Conservation (phyloP, 92 coral and sea anemone genomes). For the Heliopora coerulea region DNA sequence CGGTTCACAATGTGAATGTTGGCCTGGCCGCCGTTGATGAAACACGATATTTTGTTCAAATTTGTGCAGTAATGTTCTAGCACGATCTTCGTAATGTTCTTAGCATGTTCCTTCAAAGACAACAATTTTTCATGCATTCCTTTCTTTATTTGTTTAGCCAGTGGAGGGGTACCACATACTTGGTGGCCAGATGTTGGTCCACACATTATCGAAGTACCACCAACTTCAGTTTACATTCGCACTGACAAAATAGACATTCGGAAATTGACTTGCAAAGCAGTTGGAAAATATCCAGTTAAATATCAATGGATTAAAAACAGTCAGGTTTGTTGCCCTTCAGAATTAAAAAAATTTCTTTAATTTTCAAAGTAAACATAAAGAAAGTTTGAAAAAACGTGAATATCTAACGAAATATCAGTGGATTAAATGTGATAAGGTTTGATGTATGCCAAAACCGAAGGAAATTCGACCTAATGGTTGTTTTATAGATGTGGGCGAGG, state of each 20-base stretch:
- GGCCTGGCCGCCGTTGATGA: no score
- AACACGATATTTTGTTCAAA: no score
- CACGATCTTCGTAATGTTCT: no score
- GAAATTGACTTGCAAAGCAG: constrained; percentile 8
- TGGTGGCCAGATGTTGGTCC: constrained; percentile 24
- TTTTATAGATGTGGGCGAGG: no score
- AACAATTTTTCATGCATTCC: not conserved
- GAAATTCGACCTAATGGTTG: no score
- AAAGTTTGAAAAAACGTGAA: no score
- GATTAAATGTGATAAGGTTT: no score
- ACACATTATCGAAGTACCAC: constrained; percentile 16
- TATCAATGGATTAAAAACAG: constrained; percentile 6
- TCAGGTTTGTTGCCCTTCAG: not conserved
- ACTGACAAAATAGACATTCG: not conserved
- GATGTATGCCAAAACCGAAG: no score
- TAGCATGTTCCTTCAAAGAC: not conserved
- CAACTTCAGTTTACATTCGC: not conserved
- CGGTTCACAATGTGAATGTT: no score
- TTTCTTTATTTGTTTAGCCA: constrained; percentile 3
- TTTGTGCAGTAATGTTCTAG: no score
- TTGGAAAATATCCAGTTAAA: constrained; percentile 9
- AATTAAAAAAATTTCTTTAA: not conserved
- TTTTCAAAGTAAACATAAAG: no score
- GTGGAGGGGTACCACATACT: constrained; percentile 2
- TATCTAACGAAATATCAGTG: no score